Evolutionary conservation across 2,113 vertebrate species (phyloP).

Genomic region (Carassius gibelio): DNA sequence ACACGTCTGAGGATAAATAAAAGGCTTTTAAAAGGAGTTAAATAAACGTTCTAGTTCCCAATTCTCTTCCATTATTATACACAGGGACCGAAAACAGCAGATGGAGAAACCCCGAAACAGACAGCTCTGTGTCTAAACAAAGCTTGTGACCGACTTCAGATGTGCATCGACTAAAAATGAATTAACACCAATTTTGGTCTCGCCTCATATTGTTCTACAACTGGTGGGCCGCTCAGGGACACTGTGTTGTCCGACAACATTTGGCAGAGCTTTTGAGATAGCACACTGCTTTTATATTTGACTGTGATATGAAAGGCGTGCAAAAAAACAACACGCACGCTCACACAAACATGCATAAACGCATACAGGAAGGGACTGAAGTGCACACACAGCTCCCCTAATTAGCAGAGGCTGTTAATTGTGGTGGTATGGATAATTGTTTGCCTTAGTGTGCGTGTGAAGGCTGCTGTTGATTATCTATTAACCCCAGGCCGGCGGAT

Average conservation of each 20-base stretch:
- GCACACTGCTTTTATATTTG: constrained; percentile 18
- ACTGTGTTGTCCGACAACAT: constrained; percentile 41
- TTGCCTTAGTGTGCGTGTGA: constrained; percentile 57
- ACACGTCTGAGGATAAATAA: constrained; percentile 19
- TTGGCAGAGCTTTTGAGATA: constrained; percentile 40
- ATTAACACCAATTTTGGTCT: constrained; percentile 55
- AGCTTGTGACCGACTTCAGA: constrained; percentile 28
- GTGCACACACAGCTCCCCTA: constrained; percentile 57
- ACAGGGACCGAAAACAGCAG: constrained; percentile 68
- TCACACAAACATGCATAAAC: constrained; percentile 33
- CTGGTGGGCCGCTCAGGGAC: constrained; percentile 42
- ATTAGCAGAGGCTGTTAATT: constrained; percentile 72
- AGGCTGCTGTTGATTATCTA: constrained; percentile 59
- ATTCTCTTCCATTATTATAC: constrained; percentile 28
- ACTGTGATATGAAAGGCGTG: constrained; percentile 48
- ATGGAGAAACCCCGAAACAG: constrained; percentile 64
- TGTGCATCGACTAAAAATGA: constrained; percentile 33
- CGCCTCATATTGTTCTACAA: constrained; percentile 42
- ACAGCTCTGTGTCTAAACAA: constrained; percentile 54
- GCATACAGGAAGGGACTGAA: not conserved
- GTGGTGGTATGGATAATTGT: constrained; percentile 66
- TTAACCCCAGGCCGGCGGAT: constrained; percentile 57
- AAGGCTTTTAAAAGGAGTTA: constrained; percentile 28
- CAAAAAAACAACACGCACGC: not conserved
- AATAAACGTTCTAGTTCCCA: constrained; percentile 25